Evolutionary conservation across 2,888 invertebrate genomes (phyloP).

Genomic region (Cantharis nigra): DNA sequence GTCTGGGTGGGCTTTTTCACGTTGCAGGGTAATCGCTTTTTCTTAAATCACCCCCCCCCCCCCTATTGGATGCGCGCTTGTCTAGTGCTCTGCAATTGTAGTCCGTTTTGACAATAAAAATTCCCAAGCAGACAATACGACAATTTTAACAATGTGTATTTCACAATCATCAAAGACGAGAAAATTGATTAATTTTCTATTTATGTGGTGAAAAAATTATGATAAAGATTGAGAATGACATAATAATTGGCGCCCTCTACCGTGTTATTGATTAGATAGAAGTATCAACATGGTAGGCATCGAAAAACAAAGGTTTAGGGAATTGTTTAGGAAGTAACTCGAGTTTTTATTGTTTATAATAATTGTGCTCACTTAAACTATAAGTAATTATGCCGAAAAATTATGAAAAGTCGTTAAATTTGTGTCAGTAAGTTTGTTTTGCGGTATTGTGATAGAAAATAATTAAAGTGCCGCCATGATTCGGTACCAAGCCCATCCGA

Average conservation of each 20-base stretch:
- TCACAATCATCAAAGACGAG: no score
- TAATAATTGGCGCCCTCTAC: not conserved
- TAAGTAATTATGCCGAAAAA: not conserved
- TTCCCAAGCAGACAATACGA: no score
- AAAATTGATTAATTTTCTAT: not conserved
- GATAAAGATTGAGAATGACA: not conserved
- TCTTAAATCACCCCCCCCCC: no score
- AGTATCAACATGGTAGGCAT: not conserved
- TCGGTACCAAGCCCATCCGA: slow-evolving; percentile 54
- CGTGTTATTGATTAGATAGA: not conserved
- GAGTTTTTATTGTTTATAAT: not conserved
- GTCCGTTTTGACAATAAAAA: no score
- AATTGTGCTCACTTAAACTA: not conserved
- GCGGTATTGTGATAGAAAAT: not conserved
- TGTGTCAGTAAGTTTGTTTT: not conserved
- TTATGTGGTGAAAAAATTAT: not conserved
- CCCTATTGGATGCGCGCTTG: no score
- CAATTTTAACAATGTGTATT: no score
- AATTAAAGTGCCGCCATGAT: slow-evolving; percentile 48
- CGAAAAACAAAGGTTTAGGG: slow-evolving; percentile 1
- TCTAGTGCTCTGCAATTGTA: no score
- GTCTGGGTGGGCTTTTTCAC: no score
- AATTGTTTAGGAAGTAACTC: not conserved
- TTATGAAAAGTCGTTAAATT: not conserved
- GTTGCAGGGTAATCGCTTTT: no score